These are phyloP conservation scores for Cyprinus carpio DNA, from an alignment of 2,113 vertebrate genomes.

Conservation along the genomic window DNA sequence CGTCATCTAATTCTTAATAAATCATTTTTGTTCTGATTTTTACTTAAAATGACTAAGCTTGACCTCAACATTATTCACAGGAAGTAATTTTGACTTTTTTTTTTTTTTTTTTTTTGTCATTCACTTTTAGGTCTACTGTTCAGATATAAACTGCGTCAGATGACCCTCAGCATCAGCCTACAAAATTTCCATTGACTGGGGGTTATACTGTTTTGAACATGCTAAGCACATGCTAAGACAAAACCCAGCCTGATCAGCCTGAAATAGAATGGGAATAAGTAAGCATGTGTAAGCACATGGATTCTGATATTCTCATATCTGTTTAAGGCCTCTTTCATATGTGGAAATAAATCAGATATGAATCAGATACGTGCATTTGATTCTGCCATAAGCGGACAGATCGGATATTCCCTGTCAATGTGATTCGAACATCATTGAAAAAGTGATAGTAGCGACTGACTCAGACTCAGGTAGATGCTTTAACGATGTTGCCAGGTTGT, in stretches of 20 bases:
- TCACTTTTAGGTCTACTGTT: not conserved
- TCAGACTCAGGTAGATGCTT: not conserved
- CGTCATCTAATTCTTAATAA: not conserved
- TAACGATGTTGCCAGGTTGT: too few species aligned
- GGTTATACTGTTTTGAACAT: not conserved
- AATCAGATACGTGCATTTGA: not conserved
- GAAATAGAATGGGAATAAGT: not conserved
- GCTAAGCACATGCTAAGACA: too few species aligned
- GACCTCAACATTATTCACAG: not conserved
- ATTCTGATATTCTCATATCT: not conserved
- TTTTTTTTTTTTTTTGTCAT: not conserved
- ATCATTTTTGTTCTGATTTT: not conserved
- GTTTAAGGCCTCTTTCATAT: not conserved
- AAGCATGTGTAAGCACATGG: not conserved
- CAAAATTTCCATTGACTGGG: not conserved
- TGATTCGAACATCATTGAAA: not conserved
- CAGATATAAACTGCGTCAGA: not conserved
- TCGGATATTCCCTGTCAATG: not conserved
- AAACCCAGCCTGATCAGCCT: not conserved
- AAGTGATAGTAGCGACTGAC: not conserved
- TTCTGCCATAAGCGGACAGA: not conserved
- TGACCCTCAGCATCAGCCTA: not conserved
- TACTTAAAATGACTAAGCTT: constrained; percentile 4
- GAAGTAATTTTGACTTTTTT: not conserved
- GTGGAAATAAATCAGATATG: not conserved